phyloP scores from a whole-genome alignment of 2,797 vertebrate species.

The Euthynnus affinis region DNA sequence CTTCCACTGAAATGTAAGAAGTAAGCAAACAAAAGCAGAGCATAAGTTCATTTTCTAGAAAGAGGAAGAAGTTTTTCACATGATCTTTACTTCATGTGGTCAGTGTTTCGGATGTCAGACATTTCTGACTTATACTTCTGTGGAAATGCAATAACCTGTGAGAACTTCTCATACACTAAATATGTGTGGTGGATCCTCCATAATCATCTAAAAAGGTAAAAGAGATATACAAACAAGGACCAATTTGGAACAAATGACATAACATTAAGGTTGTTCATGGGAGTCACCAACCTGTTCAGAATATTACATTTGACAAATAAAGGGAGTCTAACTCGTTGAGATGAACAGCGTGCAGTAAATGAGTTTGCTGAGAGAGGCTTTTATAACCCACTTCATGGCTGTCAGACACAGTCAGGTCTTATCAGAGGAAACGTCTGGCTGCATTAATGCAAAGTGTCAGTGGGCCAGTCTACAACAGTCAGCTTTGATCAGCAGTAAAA shows the following conservation, averaged over 20 bases:
- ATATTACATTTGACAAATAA: conserved; percentile 60
- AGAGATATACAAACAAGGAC: background rate
- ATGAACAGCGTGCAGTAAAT: conserved; percentile 62
- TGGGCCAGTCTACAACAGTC: conserved; percentile 53
- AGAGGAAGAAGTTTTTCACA: conserved; percentile 10
- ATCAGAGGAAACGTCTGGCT: conserved; percentile 77
- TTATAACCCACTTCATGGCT: conserved; percentile 66
- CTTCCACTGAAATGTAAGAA: background rate
- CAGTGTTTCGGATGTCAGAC: conserved; percentile 14
- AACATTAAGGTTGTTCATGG: conserved; percentile 2
- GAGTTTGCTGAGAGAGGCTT: conserved; percentile 72
- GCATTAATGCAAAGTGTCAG: conserved; percentile 57
- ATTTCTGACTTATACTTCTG: conserved; percentile 49
- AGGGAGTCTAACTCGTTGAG: conserved; percentile 53
- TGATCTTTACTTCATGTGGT: conserved; percentile 1
- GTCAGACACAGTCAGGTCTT: conserved; percentile 67
- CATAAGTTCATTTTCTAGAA: background rate
- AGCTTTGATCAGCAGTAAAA: conserved; percentile 62
- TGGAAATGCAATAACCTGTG: background rate
- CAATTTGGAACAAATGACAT: conserved; percentile 8
- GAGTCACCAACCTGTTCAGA: conserved; percentile 18
- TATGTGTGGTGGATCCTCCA: background rate
- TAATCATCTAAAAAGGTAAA: background rate
- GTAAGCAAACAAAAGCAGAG: background rate
- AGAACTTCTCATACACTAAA: background rate